Percentiles rank a stretch among this genome's conserved stretches.
Conservation (phyloP, 2,888 invertebrate genomes). For the Eupithecia exiguata region DNA sequence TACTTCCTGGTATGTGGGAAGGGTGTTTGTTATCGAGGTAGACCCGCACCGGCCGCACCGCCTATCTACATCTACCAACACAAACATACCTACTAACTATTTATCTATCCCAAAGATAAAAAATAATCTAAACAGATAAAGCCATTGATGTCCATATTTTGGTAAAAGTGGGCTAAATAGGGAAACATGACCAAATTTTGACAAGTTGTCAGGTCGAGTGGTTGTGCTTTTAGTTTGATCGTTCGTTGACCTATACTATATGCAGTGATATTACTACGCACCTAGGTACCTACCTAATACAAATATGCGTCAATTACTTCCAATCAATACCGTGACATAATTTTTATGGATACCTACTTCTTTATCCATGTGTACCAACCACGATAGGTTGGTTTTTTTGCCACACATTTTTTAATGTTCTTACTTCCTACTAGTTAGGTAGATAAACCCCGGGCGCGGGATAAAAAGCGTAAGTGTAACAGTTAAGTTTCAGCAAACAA, state of each 20-base stretch:
- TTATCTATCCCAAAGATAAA: slow-evolving; percentile 6
- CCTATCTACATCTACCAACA: neutral
- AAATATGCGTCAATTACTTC: neutral
- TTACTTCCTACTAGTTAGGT: too few species aligned
- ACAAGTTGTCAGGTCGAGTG: neutral
- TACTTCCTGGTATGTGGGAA: neutral
- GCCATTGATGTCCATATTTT: neutral
- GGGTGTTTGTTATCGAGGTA: neutral
- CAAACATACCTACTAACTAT: neutral
- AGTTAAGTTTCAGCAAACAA: too few species aligned
- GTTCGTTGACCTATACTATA: neutral
- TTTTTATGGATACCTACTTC: neutral
- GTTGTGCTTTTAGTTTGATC: neutral
- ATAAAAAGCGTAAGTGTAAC: too few species aligned
- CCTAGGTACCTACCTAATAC: neutral
- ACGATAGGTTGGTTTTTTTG: too few species aligned
- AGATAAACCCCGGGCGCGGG: too few species aligned
- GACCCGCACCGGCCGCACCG: neutral
- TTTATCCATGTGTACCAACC: too few species aligned
- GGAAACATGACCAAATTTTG: neutral
- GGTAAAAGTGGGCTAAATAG: neutral
- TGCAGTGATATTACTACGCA: neutral
- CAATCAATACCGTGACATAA: neutral
- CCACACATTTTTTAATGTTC: too few species aligned
- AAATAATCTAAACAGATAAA: slow-evolving; percentile 6